Evolutionary conservation across 2,113 vertebrate genomes (phyloP), one percentile per base, ranked within the genome.

Genomic region (Fukomys damarensis): DNA sequence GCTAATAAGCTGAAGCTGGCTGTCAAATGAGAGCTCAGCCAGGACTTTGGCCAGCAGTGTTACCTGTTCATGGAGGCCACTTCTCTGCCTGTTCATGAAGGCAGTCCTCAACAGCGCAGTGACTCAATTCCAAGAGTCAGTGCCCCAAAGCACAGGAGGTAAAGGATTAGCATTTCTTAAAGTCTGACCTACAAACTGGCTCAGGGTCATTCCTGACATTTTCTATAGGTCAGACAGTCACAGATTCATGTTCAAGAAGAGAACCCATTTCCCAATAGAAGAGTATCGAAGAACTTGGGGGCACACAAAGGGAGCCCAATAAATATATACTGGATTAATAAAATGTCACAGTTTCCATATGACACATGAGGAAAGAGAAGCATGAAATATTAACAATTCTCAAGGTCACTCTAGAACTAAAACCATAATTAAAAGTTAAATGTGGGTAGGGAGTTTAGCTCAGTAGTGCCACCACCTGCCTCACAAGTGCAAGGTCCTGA

Each of bases 331-430:
- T 30, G 35, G 81, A 85, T 89, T 46, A 81, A 68, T 58, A 81
- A 70, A 92, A 81, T 28, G 20, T 58, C 43, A 88, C 19, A 43
- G 35, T 83, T 84, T 41, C 38, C 63, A 56, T 74, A 46, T 63
- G n/a, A 93, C 52, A 66, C n/a, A 49, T 24, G 13, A 89, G 32
- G 19, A 96, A 95, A 82, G 10, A 92, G 12, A 88, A 72, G 63
- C 72, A 86, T 86, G 61, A 82, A 88, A 94, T 83, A 7, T 59
- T 61, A 93, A 52, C 5, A 32, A 70, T 74, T 66, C 41, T 79
- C 49, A 72, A 72, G 54, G 24, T 80, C 46, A 82, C 46, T 30
- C 30, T 72, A 68, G n/a, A 96, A 93, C n/a, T 83, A 32, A 79
- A 80, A n/a, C 49, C 49, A 12, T 43, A 58, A 66, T 49, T 74